Evolutionary conservation across 2,888 invertebrate species (phyloP), one percentile per base, ranked within the genome.

Genomic region (Parnassius mnemosyne): DNA sequence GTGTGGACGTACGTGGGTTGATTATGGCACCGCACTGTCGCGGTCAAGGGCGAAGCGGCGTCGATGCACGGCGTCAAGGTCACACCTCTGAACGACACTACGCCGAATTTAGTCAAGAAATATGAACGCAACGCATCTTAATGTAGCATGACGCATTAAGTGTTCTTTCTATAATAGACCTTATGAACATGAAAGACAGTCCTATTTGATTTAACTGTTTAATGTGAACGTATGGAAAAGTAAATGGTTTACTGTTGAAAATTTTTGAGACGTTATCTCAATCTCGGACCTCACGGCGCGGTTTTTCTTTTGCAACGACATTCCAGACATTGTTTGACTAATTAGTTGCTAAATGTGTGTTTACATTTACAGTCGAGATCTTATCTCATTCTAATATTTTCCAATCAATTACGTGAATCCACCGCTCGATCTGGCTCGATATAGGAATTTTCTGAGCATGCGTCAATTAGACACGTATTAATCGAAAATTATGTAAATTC

Each of bases 21-120:
- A 52, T 57, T 54, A 50, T 66, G 68, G 68, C 69, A 66, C 13
- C 13, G 68, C 69, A 66, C 9, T 10, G 16, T 16, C 13, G 68
- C 68, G 74, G 75, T 77, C 77, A 77, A 76, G 77, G 77, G 71
- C 76, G 65, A 52, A 53, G 3, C 62, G 53, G 57, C 71, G 72
- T 66, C 69, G 56, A 56, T 66, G 68, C 56, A 63, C 69, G 63
- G 69, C 63, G 62, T 60, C 73, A 77, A 77, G 77, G 77, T 76
- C 75, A 69, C 68, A 70, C 62, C 70, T 69, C 69, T 68, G 73
- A 73, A 74, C 71, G 70, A 66, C 53, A 49, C 53, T 53, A 65
- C 67, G 68, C 66, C 68, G 65, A 72, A 71, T 68, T 69, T 70
- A 60, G 69, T 68, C 60, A 68, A 69, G 53, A 53, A 69, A 70